A percentile compares a stretch with the other conserved stretches of the same genome.
Conservation (phyloP, 2,113 vertebrate species). For the Poeciliopsis prolifica region DNA sequence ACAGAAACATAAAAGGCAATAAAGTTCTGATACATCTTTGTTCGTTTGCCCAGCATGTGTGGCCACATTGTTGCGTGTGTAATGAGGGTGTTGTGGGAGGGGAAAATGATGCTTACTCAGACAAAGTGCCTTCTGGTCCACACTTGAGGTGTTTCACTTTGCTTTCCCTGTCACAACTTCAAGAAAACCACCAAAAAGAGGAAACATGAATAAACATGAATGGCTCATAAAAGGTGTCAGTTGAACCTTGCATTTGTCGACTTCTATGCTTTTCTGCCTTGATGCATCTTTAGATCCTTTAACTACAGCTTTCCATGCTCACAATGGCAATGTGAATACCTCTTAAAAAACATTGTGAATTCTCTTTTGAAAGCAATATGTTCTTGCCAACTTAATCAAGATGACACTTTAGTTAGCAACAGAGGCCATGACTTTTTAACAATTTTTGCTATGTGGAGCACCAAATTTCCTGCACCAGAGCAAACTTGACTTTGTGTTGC, state of each 20-base stretch:
- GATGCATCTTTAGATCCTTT: conserved; percentile 43
- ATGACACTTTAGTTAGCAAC: background rate
- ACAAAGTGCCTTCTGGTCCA: conserved; percentile 57
- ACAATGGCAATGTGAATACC: conserved; percentile 47
- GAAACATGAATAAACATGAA: conserved; percentile 59
- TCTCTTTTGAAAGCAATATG: conserved; percentile 24
- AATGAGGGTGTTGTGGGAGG: conserved; percentile 65
- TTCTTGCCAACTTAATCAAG: conserved; percentile 29
- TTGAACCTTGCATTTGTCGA: background rate
- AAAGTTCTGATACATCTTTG: conserved; percentile 11
- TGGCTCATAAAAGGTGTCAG: conserved; percentile 26
- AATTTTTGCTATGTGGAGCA: background rate
- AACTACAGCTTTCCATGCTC: conserved; percentile 33
- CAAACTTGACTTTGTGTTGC: background rate
- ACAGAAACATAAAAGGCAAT: conserved; percentile 38
- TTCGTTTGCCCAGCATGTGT: conserved; percentile 46
- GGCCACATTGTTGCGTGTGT: conserved; percentile 56
- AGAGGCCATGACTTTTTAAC: background rate
- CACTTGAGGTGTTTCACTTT: conserved; percentile 54
- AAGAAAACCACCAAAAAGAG: conserved; percentile 45
- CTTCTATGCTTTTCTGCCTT: conserved; percentile 14
- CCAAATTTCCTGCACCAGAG: background rate
- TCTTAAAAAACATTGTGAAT: conserved; percentile 20
- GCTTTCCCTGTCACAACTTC: conserved; percentile 40
- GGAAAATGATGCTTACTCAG: conserved; percentile 51